phyloP scores from a whole-genome alignment of 2,113 vertebrate species.

The Pseudorectes ferrugineus region DNA sequence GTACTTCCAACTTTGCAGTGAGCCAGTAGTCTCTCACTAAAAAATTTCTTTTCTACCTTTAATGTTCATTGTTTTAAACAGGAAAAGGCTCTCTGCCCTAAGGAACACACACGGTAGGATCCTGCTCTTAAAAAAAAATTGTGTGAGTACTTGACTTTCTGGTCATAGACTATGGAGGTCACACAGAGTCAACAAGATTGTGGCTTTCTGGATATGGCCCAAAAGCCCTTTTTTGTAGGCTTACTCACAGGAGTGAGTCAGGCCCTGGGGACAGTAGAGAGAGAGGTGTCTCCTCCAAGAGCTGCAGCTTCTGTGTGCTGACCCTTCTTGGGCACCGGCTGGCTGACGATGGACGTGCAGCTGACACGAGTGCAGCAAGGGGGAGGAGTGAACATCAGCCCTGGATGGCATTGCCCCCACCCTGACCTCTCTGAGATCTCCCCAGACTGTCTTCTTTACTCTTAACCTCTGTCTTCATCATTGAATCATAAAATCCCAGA shows the following conservation, averaged over 20 bases:
- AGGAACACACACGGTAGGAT: background rate
- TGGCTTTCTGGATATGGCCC: background rate
- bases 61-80: background rate
- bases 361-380: accelerated
- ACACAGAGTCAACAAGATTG: background rate
- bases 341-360: background rate
- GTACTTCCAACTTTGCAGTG: background rate
- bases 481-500: background rate
- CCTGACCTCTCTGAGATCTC: background rate
- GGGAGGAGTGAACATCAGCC: accelerated
- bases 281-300: background rate
- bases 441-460: background rate
- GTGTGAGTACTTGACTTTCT: background rate
- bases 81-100: background rate
- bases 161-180: background rate
- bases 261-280: background rate
- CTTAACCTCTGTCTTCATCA: background rate
- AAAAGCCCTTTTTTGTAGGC: background rate
- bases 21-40: background rate
- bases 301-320: background rate
- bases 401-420: background rate
- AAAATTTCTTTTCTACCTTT: background rate
- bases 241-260: background rate
- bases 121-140: background rate
- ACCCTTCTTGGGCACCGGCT: accelerated